phyloP scores from a whole-genome alignment of 1,140 invertebrate genomes.

The Sitobion miscanthi region DNA sequence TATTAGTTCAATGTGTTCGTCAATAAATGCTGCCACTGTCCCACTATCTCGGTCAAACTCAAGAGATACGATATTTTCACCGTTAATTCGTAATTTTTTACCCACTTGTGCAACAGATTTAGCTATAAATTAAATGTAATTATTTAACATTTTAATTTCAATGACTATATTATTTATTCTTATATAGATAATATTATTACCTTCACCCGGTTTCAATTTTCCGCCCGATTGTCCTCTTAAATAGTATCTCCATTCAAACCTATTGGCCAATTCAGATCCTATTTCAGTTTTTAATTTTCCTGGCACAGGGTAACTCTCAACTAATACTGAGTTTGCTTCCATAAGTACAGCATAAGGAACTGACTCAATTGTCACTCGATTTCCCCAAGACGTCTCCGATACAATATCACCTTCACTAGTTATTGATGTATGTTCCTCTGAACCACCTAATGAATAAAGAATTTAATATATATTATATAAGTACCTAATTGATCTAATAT shows the following conservation, averaged over 20 bases:
- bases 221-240: conserved; percentile 64
- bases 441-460: conserved; percentile 67
- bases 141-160: conserved; percentile 67
- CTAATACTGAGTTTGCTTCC: conserved; percentile 81
- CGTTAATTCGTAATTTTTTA: conserved; percentile 84
- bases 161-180: neutral
- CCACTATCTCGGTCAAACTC: conserved; percentile 91
- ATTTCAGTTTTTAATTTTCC: conserved; percentile 88
- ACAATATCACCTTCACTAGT: conserved; percentile 83
- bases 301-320: conserved; percentile 88
- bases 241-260: conserved; percentile 95
- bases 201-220: conserved; percentile 58
- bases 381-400: conserved; percentile 80
- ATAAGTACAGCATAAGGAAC: conserved; percentile 82
- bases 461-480: neutral
- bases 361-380: conserved; percentile 83
- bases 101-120: conserved; percentile 82
- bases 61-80: conserved; percentile 87
- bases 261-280: conserved; percentile 86
- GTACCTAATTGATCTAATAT: neutral
- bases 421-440: conserved; percentile 79
- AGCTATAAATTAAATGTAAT: conserved; percentile 61
- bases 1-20: conserved; percentile 85
- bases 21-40: conserved; percentile 88
- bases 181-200: conserved; percentile 36